phyloP scores from a whole-genome alignment of 2,113 vertebrate genomes.

The Callocephalon fimbriatum region DNA sequence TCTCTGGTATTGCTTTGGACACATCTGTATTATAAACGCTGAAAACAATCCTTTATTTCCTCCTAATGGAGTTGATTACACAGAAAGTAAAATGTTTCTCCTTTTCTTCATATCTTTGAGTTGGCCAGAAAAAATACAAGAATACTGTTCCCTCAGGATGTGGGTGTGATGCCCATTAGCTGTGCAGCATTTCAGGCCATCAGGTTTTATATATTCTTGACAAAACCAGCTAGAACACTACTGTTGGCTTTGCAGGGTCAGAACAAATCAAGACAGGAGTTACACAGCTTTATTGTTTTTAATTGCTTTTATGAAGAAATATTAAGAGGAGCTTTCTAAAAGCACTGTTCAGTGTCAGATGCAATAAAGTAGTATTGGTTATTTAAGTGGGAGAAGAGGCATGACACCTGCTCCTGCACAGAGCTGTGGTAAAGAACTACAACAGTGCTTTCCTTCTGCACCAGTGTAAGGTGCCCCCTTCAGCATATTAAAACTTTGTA shows the following conservation, averaged over 20 bases:
- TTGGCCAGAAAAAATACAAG: neutral
- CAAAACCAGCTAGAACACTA: neutral
- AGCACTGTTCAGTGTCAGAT: neutral
- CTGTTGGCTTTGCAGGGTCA: neutral
- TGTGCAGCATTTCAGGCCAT: neutral
- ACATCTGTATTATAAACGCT: neutral
- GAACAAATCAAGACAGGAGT: neutral
- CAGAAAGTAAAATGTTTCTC: neutral
- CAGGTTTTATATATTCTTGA: neutral
- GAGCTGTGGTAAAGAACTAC: neutral
- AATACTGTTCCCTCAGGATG: neutral
- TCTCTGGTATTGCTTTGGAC: neutral
- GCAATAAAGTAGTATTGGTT: too few relatives aligned
- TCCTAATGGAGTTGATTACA: neutral
- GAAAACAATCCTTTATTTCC: neutral
- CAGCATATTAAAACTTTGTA: neutral
- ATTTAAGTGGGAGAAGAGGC: neutral
- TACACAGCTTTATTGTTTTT: fast-evolving
- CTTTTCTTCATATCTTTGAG: neutral
- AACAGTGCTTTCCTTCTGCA: fast-evolving
- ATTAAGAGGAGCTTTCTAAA: neutral
- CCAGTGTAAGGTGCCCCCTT: neutral
- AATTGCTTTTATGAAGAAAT: neutral
- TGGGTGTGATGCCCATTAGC: neutral
- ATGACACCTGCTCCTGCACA: fast-evolving